Base-by-base conservation (phyloP, 2,797 vertebrate genomes). In the Pipistrellus pipistrellus region DNA sequence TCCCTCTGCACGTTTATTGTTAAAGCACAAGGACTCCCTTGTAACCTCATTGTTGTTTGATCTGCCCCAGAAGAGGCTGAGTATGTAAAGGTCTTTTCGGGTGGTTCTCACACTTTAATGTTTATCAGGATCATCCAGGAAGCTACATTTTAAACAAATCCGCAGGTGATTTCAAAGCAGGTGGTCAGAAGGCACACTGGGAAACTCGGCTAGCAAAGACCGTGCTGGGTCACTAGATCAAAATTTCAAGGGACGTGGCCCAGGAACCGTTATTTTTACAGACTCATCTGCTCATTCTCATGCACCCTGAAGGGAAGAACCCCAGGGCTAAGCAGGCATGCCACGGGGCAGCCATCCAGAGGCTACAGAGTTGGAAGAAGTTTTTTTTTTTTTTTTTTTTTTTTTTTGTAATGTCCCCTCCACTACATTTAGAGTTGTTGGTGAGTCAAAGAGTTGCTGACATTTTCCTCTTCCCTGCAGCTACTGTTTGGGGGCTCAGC, bases 21-120 rank as follows among this genome's bases (percentile, higher is more conserved):
- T 48, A 73, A 4, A 46, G 12, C 12, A 66, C 41, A 20, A 7
- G 9, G 66, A 30, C 23, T 35, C 32, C 62, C 7, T 71, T 3
- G 6, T 85, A 69, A 69, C 23, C 53, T 23, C 2, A 2, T 32
- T 82, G 23, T 18, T 84, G 41, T 84, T 81, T 90, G 51, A 92
- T 84, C n/a, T 83, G 32, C n/a, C n/a, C 30, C 35, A n/a, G 20
- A 76, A 92, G 46, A 96, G 21, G 59, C 76, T 76, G 91, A 23
- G 35, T 59, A 71, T 73, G 20, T 62, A 78, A 59, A 85, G 30
- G 27, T 72, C 53, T 85, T 88, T 94, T 69, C 80, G 6, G 35
- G 30, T 32, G 66, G 25, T 46, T 66, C 68, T 78, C 21, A 44
- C 27, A 69, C 4, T 48, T 75, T 0, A 91, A 64, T 44, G 12